Evolutionary conservation across 2,113 vertebrate genomes (phyloP), one percentile per base, ranked within the genome.

Genomic region (Sinocyclocheilus rhinocerous): DNA sequence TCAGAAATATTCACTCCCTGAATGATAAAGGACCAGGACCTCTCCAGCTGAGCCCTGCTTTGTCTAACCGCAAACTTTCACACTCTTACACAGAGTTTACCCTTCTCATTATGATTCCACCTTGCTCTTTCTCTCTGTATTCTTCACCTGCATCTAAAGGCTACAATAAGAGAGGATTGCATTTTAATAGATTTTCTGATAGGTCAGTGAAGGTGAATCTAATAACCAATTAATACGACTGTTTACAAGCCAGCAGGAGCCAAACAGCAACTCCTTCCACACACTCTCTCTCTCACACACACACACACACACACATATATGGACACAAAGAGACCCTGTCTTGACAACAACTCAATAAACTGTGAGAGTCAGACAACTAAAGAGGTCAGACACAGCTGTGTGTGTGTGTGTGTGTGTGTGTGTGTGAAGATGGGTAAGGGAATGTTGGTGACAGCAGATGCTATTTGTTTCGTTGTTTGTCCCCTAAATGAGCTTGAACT

Each of bases 121-220:
- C 20, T 67, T 45, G 79, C 48, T 90, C 81, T 77, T 39, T 81
- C 45, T 84, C 13, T 72, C 9, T 75, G 15, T 24, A 26, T 55
- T 87, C 78, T 88, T 89, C 61, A 67, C 85, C 84, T 90, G 65
- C 26, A 45, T 72, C 67, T 39, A 72, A 72, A 83, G 80, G 59
- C 63, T 69, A 82, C 80, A 29, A 69, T 48, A 55, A 72, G 67
- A 50, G 45, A 83, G 45, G 63, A 83, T 83, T 83, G 67, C 48
- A 83, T 83, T 83, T 50, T 39, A 57, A 83, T 83, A 72, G 67
- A 83, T 83, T 83, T 52, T 72, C 65, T 83, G 63, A 83, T 83
- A 83, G 81, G 67, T 83, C 81, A 84, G 85, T 91, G 82, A 82
- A 81, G 78, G 50, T 82, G 48, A 83, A 83, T 83, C 67, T 83